These are phyloP conservation scores for Aptenodytes forsteri DNA, from an alignment of 2,113 vertebrate genomes.

Conservation along the genomic window DNA sequence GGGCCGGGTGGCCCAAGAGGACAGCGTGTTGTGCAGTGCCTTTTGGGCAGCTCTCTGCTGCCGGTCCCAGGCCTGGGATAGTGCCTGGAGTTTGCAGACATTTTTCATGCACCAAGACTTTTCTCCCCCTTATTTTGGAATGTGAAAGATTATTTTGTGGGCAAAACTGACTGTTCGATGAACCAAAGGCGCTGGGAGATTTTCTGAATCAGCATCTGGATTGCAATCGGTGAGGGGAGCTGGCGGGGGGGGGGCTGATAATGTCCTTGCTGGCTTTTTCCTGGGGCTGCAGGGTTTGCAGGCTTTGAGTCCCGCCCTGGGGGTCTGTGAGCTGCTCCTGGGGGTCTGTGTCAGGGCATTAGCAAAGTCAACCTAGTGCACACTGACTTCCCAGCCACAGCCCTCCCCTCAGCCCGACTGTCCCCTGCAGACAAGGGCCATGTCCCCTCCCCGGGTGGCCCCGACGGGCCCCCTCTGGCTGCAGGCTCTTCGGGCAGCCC, in stretches of 20 bases:
- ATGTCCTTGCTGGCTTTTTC: neutral
- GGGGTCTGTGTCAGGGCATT: neutral
- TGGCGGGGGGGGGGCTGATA: no score
- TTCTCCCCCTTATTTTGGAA: neutral
- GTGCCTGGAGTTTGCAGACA: neutral
- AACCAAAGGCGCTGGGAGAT: neutral
- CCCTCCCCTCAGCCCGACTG: neutral
- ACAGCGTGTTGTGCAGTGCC: fast-evolving
- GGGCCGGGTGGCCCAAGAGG: neutral
- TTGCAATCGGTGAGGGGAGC: fast-evolving
- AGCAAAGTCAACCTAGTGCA: neutral
- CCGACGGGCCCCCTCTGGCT: fast-evolving
- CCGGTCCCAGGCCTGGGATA: neutral
- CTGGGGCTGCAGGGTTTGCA: neutral
- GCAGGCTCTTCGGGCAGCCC: neutral
- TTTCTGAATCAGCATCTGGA: neutral
- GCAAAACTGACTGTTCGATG: neutral
- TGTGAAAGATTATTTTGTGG: neutral
- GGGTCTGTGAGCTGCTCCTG: neutral
- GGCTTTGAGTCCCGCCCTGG: neutral
- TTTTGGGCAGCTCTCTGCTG: neutral
- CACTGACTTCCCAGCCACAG: neutral
- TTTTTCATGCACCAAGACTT: neutral
- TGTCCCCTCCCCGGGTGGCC: neutral
- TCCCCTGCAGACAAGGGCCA: neutral